phyloP scores from a whole-genome alignment of 2,888 invertebrate genomes.

The Pterostichus niger region DNA sequence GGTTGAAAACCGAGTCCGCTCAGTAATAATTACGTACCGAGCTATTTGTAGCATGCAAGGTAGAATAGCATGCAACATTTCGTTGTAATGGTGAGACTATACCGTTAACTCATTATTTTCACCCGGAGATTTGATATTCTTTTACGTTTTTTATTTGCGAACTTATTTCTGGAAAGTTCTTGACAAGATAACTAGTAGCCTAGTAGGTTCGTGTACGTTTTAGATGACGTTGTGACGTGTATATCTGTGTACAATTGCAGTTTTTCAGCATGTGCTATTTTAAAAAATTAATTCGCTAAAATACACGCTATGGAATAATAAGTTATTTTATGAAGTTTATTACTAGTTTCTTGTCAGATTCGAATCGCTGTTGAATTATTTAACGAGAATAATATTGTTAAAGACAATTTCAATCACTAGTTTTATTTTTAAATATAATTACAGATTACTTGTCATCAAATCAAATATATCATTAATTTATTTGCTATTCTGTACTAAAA shows the following conservation, averaged over 20 bases:
- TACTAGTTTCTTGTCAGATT: too few species aligned
- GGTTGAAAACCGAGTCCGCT: not conserved
- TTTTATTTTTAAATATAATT: too few species aligned
- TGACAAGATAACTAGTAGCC: constrained; percentile 25
- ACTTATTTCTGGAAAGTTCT: constrained; percentile 23
- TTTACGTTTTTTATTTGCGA: constrained; percentile 10
- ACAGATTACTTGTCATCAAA: too few species aligned
- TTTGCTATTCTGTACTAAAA: too few species aligned
- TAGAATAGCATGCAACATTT: constrained; percentile 34
- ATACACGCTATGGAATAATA: too few species aligned
- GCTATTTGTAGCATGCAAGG: constrained; percentile 49
- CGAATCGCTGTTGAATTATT: too few species aligned
- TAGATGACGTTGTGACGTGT: constrained; percentile 2
- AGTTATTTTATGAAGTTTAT: too few species aligned
- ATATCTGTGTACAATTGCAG: constrained; percentile 12
- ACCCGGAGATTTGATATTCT: not conserved
- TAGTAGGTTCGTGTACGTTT: constrained; percentile 16
- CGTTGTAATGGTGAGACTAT: not conserved
- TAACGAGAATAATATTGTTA: too few species aligned
- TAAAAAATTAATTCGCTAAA: too few species aligned
- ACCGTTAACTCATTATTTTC: constrained; percentile 23
- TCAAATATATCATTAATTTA: too few species aligned
- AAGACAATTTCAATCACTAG: too few species aligned
- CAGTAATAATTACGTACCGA: constrained; percentile 33
- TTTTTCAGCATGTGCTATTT: not conserved